These are phyloP conservation scores for Lepidotrigona ventralis DNA, from an alignment of 1,140 invertebrate genomes.

Conservation along the genomic window DNA sequence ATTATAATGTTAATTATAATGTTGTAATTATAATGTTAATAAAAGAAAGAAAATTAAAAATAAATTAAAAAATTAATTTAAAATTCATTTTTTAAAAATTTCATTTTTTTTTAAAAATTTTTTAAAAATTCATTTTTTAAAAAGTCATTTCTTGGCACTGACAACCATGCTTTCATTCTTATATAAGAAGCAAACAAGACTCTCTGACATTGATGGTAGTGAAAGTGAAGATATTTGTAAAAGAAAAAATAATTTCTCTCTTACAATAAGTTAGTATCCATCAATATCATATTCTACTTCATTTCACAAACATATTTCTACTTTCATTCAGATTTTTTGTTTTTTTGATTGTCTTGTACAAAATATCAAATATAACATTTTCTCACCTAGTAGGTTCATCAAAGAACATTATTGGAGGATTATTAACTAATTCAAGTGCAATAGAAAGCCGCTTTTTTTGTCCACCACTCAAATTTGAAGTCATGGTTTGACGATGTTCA, in stretches of 20 bases:
- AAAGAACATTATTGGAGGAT: slow-evolving; percentile 98
- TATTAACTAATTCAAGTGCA: slow-evolving; percentile 97
- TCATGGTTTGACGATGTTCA: slow-evolving; percentile 93
- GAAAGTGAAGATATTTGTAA: slow-evolving; percentile 45
- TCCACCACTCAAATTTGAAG: slow-evolving; percentile 94
- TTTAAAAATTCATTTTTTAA: neutral
- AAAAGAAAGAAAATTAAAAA: neutral
- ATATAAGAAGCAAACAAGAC: slow-evolving; percentile 27
- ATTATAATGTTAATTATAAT: neutral
- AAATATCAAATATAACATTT: neutral
- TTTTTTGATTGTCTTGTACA: neutral
- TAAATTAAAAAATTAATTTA: neutral
- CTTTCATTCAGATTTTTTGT: neutral
- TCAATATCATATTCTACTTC: neutral
- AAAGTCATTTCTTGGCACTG: slow-evolving; percentile 20
- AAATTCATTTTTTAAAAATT: neutral
- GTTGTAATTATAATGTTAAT: neutral
- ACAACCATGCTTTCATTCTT: slow-evolving; percentile 25
- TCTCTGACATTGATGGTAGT: slow-evolving; percentile 17
- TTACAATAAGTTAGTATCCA: too few relatives aligned
- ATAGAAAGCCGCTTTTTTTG: slow-evolving; percentile 98
- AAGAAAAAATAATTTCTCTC: neutral
- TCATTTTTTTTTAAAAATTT: slow-evolving; percentile 2
- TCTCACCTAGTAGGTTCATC: slow-evolving; percentile 94
- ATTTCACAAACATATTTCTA: neutral